Percentiles rank a stretch among this genome's conserved stretches.
Evolutionary conservation across 2,113 vertebrate genomes (phyloP).

Genomic region (Gambusia holbrooki): DNA sequence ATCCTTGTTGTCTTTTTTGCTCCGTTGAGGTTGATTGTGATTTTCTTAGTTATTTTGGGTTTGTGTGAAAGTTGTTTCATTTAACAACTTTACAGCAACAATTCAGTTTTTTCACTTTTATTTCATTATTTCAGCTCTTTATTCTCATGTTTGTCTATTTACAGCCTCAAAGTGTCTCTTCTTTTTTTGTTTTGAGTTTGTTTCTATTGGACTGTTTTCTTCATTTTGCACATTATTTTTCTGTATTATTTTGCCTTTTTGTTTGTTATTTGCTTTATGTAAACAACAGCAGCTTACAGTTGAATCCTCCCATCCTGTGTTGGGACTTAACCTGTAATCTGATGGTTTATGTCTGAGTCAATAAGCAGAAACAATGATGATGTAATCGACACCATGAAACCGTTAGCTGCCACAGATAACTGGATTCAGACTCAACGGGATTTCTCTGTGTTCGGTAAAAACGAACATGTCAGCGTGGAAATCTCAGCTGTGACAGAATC

Average conservation of each 20-base stretch:
- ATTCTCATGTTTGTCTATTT: too few species aligned
- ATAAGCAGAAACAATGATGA: neutral
- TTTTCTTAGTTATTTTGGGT: neutral
- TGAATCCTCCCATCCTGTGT: neutral
- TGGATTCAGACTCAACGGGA: neutral
- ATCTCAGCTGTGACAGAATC: neutral
- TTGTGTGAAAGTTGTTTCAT: neutral
- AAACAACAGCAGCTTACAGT: neutral
- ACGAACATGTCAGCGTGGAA: neutral
- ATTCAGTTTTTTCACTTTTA: neutral
- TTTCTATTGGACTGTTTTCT: neutral
- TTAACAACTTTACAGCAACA: neutral
- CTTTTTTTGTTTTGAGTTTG: too few species aligned
- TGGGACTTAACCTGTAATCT: neutral
- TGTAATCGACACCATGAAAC: neutral
- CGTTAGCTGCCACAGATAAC: neutral
- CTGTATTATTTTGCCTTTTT: neutral
- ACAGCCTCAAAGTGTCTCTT: too few species aligned
- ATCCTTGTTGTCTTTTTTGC: neutral
- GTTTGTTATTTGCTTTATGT: neutral
- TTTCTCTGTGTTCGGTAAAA: neutral
- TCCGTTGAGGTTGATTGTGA: too few species aligned
- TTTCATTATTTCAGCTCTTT: neutral
- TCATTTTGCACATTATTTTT: neutral
- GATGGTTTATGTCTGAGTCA: neutral